Evolutionary conservation across 2,797 vertebrate species (phyloP).

Genomic region (Furcifer pardalis): DNA sequence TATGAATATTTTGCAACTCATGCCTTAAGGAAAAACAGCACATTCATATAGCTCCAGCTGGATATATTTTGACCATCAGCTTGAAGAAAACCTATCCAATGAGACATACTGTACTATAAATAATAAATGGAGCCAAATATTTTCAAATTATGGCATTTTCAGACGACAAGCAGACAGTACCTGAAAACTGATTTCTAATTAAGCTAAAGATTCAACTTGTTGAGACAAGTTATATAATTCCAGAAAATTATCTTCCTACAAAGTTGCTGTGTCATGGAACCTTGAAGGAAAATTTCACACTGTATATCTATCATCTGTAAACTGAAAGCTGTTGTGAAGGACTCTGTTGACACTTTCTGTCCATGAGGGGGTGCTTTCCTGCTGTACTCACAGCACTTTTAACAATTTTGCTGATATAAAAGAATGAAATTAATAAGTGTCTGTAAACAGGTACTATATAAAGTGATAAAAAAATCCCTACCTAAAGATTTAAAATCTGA

Average conservation of each 20-base stretch:
- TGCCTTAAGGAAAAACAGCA: background rate
- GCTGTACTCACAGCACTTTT: background rate
- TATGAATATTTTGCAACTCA: background rate
- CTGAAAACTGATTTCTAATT: background rate
- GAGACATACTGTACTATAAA: background rate
- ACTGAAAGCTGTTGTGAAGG: background rate
- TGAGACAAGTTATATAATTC: background rate
- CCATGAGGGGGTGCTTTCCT: conserved; percentile 16
- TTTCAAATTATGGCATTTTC: background rate
- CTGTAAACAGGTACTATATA: background rate
- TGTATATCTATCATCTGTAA: background rate
- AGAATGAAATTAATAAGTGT: background rate
- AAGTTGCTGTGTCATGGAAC: background rate
- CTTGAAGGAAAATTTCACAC: background rate
- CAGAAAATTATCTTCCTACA: background rate
- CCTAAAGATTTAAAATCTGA: background rate
- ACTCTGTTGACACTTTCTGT: background rate
- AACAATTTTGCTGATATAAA: background rate
- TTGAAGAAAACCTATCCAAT: background rate
- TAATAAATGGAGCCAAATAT: background rate
- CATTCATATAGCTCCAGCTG: background rate
- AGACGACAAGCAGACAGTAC: background rate
- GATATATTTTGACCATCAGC: background rate
- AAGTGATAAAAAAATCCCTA: background rate
- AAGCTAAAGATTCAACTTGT: background rate